Evolutionary conservation across 2,797 vertebrate species (phyloP).

Genomic region (Chiloscyllium punctatum): DNA sequence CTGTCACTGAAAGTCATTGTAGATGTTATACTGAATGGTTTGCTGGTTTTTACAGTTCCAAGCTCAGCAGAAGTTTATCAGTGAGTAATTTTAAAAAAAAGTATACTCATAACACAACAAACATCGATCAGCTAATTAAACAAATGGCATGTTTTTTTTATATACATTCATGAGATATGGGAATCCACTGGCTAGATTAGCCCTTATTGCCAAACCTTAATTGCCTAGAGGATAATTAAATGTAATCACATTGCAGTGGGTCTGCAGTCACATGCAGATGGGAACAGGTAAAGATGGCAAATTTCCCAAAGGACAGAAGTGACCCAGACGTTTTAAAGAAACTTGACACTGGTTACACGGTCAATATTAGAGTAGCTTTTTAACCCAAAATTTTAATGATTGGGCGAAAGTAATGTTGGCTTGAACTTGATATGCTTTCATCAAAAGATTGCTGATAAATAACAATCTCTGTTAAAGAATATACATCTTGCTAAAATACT

Average conservation of each 20-base stretch:
- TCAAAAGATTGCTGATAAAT: neutral
- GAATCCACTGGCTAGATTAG: too few relatives aligned
- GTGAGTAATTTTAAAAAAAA: neutral
- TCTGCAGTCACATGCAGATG: too few relatives aligned
- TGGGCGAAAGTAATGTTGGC: neutral
- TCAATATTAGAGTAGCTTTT: too few relatives aligned
- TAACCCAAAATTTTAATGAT: neutral
- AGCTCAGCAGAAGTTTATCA: neutral
- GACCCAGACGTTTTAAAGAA: too few relatives aligned
- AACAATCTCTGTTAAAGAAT: neutral
- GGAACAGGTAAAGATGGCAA: too few relatives aligned
- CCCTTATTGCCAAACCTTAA: too few relatives aligned
- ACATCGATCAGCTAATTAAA: neutral
- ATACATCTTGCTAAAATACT: neutral
- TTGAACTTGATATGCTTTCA: neutral
- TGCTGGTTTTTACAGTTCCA: neutral
- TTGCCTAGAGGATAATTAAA: too few relatives aligned
- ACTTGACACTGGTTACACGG: too few relatives aligned
- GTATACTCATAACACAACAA: neutral
- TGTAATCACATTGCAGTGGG: too few relatives aligned
- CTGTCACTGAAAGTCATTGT: neutral
- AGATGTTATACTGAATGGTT: neutral
- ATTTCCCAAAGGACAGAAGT: too few relatives aligned
- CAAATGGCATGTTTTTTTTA: neutral
- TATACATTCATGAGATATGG: too few relatives aligned